A percentile compares a stretch with the other conserved stretches of the same genome.
Conservation (phyloP, 2,888 invertebrate genomes). For the Cancer borealis region DNA sequence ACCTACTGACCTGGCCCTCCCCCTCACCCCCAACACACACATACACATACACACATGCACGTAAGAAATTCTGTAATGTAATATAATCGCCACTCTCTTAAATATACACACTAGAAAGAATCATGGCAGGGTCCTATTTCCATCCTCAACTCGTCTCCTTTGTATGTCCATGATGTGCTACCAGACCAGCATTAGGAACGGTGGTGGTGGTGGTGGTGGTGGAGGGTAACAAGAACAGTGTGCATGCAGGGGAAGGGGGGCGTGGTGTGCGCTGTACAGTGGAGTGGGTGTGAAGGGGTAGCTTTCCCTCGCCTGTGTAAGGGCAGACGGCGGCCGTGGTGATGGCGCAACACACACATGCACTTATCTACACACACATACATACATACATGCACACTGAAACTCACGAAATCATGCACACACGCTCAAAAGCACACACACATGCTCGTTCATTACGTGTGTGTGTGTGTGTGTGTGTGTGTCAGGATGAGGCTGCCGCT, state of each 20-base stretch:
- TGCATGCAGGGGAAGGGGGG: not conserved
- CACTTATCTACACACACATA: slow-evolving; percentile 25
- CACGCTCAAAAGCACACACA: not conserved
- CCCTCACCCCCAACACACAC: not conserved
- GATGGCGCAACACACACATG: slow-evolving; percentile 28
- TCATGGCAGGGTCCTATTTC: no score
- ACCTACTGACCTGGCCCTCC: no score
- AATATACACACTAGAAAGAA: no score
- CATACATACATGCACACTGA: not conserved
- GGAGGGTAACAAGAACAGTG: not conserved
- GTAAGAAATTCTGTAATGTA: not conserved
- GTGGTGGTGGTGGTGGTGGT: not conserved
- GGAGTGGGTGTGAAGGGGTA: not conserved
- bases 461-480: not conserved
- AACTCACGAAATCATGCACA: not conserved
- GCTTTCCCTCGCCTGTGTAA: slow-evolving; percentile 15
- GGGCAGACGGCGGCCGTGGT: slow-evolving; percentile 8
- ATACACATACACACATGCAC: not conserved
- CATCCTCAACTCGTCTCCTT: no score
- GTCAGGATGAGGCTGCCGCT: not conserved
- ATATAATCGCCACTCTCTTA: no score
- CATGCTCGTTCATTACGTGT: not conserved
- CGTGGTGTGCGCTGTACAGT: not conserved
- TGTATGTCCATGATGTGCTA: not conserved
- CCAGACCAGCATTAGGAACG: no score